A percentile compares a stretch with the other conserved stretches of the same genome.
phyloP scores from a whole-genome alignment of 2,888 invertebrate genomes.

The Liodrosophila aerea region DNA sequence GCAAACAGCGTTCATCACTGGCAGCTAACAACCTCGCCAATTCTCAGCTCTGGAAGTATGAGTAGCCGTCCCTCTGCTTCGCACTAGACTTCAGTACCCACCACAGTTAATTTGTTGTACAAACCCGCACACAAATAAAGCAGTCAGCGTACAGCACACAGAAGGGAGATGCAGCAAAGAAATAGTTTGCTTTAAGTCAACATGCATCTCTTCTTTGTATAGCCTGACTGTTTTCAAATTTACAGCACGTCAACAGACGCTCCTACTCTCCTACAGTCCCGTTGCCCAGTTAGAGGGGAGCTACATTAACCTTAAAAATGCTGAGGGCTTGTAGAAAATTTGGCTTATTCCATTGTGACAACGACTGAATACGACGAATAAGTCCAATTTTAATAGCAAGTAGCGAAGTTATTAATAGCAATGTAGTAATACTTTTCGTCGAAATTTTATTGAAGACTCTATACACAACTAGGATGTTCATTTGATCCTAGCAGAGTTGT shows the following conservation, averaged over 20 bases:
- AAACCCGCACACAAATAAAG: slow-evolving; percentile 72
- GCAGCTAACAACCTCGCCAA: slow-evolving; percentile 56
- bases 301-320: too few relatives aligned
- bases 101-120: slow-evolving; percentile 74
- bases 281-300: neutral
- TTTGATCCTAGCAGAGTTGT: too few relatives aligned
- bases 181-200: slow-evolving; percentile 73
- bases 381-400: too few relatives aligned
- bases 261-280: neutral
- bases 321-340: too few relatives aligned
- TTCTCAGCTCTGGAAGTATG: neutral
- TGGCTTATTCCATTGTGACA: too few relatives aligned
- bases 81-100: slow-evolving; percentile 25
- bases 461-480: too few relatives aligned
- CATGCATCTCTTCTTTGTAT: slow-evolving; percentile 62
- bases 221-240: slow-evolving; percentile 70
- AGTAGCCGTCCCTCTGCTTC: neutral
- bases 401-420: too few relatives aligned
- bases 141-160: slow-evolving; percentile 53
- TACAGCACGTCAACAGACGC: slow-evolving; percentile 64
- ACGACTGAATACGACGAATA: too few relatives aligned
- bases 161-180: too few relatives aligned
- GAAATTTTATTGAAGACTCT: too few relatives aligned
- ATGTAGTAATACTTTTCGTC: too few relatives aligned
- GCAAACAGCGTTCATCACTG: slow-evolving; percentile 65